Conservation (phyloP, 2,113 vertebrate species). For the Lepisosteus oculatus region DNA sequence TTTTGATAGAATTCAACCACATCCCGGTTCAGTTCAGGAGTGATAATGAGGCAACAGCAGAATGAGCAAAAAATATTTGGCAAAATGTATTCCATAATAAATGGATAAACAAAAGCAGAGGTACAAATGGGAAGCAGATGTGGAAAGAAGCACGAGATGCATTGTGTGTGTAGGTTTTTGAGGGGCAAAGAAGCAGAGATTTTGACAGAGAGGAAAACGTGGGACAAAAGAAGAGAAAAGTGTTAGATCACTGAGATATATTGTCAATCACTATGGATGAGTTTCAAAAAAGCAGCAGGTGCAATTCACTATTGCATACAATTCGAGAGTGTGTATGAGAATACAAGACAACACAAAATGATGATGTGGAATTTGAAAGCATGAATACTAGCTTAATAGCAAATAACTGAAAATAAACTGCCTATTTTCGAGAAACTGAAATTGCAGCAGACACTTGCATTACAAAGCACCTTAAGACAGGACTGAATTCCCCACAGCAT, state of each 20-base stretch:
- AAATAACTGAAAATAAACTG: not conserved
- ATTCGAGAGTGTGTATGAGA: not conserved
- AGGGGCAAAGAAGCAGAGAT: not conserved
- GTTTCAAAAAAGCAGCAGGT: not conserved
- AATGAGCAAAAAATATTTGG: not conserved
- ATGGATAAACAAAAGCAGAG: not conserved
- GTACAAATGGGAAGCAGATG: not conserved
- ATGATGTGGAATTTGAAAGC: constrained; percentile 5
- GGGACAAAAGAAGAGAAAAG: constrained; percentile 18
- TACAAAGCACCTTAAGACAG: constrained; percentile 37
- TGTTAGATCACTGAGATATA: constrained; percentile 11
- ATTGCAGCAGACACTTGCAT: constrained; percentile 43
- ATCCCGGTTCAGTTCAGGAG: not conserved
- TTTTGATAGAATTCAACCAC: not conserved
- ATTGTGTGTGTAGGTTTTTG: not conserved
- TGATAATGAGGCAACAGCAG: not conserved
- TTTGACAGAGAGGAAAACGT: constrained; percentile 3
- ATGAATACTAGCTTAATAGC: not conserved
- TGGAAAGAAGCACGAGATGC: not conserved
- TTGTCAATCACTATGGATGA: constrained; percentile 11
- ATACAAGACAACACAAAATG: constrained; percentile 12
- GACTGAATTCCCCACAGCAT: constrained; percentile 34
- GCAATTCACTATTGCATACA: not conserved
- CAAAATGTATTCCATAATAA: not conserved
- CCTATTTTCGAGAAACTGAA: constrained; percentile 11